These are phyloP conservation scores for Python bivittatus DNA, from an alignment of 2,113 vertebrate genomes.

Conservation along the genomic window DNA sequence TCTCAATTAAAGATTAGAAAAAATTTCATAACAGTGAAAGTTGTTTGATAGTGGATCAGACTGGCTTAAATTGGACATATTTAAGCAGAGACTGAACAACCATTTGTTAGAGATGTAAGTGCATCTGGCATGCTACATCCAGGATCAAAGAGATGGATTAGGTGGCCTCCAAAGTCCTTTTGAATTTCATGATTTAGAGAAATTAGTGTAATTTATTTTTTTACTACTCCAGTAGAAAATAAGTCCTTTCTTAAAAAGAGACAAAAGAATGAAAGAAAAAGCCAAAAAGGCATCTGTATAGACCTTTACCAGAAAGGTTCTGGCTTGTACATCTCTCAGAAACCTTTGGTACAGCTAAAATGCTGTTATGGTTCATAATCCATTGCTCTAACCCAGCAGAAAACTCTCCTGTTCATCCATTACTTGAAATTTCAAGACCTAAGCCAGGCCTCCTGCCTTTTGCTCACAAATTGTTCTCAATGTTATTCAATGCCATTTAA, in stretches of 20 bases:
- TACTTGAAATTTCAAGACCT: not conserved
- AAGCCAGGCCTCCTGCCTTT: not conserved
- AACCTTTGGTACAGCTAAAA: not conserved
- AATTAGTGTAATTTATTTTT: not conserved
- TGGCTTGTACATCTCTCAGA: not conserved
- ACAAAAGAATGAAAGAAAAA: not conserved
- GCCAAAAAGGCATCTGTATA: not conserved
- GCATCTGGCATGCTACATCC: not conserved
- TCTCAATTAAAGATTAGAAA: not conserved
- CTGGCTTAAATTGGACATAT: not conserved
- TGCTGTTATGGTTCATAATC: not conserved
- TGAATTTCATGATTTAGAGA: no score
- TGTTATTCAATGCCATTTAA: not conserved
- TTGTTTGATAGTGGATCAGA: not conserved
- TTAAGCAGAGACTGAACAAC: not conserved
- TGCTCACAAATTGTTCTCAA: slow-evolving; percentile 12
- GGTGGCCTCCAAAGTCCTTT: not conserved
- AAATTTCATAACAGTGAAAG: not conserved
- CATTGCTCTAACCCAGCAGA: not conserved
- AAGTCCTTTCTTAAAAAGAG: not conserved
- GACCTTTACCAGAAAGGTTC: not conserved
- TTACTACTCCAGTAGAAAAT: not conserved
- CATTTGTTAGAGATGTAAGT: not conserved
- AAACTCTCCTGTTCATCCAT: not conserved
- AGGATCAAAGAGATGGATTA: not conserved